phyloP scores from a whole-genome alignment of 1,140 invertebrate species.

The Aricia agestis region DNA sequence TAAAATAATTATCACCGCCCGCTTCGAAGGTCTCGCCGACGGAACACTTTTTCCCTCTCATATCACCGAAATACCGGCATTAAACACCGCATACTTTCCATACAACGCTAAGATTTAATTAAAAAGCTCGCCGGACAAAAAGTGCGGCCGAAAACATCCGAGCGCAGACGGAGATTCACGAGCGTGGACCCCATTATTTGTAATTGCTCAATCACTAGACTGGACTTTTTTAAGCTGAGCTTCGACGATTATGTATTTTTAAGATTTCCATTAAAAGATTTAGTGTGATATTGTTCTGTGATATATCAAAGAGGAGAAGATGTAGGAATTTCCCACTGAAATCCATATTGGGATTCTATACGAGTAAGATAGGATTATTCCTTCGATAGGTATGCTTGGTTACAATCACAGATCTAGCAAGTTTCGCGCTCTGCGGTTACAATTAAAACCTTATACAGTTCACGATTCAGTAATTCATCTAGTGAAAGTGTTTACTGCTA shows the following conservation, averaged over 20 bases:
- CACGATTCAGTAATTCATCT: background rate
- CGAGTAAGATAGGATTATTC: background rate
- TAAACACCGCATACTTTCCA: constrained; percentile 19
- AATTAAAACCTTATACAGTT: background rate
- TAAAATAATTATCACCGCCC: constrained; percentile 15
- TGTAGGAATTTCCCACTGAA: background rate
- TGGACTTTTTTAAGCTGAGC: constrained; percentile 15
- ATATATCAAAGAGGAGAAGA: background rate
- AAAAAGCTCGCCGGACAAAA: constrained; percentile 35
- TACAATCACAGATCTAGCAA: too few relatives aligned
- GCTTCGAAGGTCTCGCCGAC: constrained; percentile 9
- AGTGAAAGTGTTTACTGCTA: background rate
- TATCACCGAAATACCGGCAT: constrained; percentile 19
- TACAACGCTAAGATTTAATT: constrained; percentile 24
- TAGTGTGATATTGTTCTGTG: background rate
- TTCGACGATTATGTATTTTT: constrained; percentile 1
- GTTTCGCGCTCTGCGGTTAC: too few relatives aligned
- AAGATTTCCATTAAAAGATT: constrained; percentile 13
- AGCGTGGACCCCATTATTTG: constrained; percentile 41
- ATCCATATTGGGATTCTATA: too few relatives aligned
- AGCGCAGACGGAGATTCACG: constrained; percentile 39
- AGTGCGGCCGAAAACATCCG: constrained; percentile 44
- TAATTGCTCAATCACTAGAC: constrained; percentile 59
- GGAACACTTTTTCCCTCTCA: constrained; percentile 11
- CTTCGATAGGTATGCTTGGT: too few relatives aligned